Evolutionary conservation across 1,140 invertebrate species (phyloP), one percentile per base, ranked within the genome.

Genomic region (Limonius californicus): DNA sequence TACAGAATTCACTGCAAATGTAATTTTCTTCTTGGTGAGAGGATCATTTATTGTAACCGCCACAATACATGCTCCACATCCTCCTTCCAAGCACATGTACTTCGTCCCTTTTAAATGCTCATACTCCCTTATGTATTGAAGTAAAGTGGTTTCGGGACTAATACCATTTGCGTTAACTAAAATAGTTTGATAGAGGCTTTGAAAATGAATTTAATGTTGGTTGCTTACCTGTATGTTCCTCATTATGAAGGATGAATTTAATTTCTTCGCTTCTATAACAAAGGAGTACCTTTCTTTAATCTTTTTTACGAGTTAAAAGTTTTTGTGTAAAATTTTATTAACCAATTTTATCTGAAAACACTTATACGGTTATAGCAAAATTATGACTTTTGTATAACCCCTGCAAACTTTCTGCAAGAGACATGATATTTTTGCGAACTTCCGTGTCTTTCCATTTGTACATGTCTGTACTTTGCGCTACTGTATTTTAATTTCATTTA

Each of bases 41-140:
- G 84, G 81, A 67, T 87, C 76, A 1, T 75, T 72, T 2, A 78
- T 77, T 42, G 78, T 79, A 1, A 85, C 84, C 2, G 86, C 76
- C 1, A 93, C 90, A 15, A 91, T 79, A 71, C 91, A 95, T 0
- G 83, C 83, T 0, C 92, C 91, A 70, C 92, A 94, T 1, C 90
- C 90, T 18, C 90, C 92, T 76, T 95, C 91, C 9, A 82, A 77
- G 67, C 91, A 94, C 86, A 90, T 90, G 3, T 79, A 81, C 72
- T 94, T 94, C 0, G 90, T 93, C 6, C 89, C 91, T 21, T 81
- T 85, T 0, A 92, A 78, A 39, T 86, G 79, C 0, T 84, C 84
- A 68, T 85, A 72, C 18, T 86, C 82, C 1, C 89, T 78, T 47
- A 91, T 84, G 62, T 83, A 91, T 14, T 83, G 80, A 56, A 89